Conservation (phyloP, 2,113 vertebrate genomes). For the Leucopsar rothschildi region DNA sequence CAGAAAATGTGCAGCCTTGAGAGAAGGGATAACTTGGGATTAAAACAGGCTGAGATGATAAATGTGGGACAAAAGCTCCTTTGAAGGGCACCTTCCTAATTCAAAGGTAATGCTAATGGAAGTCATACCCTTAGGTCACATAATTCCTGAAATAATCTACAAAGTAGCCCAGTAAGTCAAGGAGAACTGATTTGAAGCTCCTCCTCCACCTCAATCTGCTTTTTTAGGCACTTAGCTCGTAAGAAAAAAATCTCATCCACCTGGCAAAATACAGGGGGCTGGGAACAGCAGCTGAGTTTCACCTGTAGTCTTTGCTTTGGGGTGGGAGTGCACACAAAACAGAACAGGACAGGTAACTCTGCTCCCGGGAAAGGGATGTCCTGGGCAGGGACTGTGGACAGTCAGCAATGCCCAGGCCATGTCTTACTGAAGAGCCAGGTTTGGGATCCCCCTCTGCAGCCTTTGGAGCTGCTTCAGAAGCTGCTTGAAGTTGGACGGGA, state of each 20-base stretch:
- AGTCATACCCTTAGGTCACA: not conserved
- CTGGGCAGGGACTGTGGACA: not conserved
- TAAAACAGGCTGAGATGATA: not conserved
- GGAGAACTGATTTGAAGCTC: not conserved
- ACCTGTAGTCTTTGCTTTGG: not conserved
- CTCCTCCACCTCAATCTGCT: not conserved
- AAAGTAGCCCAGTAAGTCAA: not conserved
- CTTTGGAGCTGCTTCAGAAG: slow-evolving; percentile 43
- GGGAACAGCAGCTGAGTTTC: not conserved
- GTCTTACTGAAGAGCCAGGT: not conserved
- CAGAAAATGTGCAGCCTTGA: not conserved
- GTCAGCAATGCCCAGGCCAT: not conserved
- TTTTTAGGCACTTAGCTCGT: not conserved
- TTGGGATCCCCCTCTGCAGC: slow-evolving; percentile 26
- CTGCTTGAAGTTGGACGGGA: slow-evolving; percentile 41
- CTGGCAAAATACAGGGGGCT: not conserved
- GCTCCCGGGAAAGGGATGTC: not conserved
- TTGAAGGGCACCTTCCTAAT: not conserved
- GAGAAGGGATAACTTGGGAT: not conserved
- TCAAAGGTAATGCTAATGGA: not conserved
- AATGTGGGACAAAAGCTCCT: not conserved
- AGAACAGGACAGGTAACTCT: not conserved
- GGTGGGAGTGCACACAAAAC: not conserved
- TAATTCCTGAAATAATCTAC: slow-evolving; percentile 35
- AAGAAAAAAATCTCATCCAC: not conserved